Evolutionary conservation across 2,113 vertebrate species (phyloP), one percentile per base, ranked within the genome.

Genomic region (Xenotilapia longispinis): DNA sequence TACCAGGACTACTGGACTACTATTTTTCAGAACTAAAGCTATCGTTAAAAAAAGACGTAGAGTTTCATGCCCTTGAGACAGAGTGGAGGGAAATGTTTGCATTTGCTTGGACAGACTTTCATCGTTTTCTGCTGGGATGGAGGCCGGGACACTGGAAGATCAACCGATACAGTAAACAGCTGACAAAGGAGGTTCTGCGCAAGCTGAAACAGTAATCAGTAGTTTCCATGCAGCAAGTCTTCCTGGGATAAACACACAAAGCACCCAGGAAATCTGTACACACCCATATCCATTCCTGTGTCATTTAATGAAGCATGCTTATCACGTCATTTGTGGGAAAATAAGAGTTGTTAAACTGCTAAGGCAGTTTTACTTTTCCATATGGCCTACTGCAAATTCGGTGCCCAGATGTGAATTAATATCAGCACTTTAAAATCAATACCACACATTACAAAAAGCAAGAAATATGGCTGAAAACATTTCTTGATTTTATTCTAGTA

Each of bases 1-100:
- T 92, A 1, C 92, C 95, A 0, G 92, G 26, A 3, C 83, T 95
- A 3, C 51, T 96, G 86, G 95, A 96, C 49, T 92, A 92, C 33
- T 97, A 97, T 83, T 97, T 97, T 65, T 68, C 90, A 3, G 94
- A 96, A 54, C 14, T 97, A 23, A 94, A 89, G 75, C 47, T 7
- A 1, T 58, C 89, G 0, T 87, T 96, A 38, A 88, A 78, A 13
- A 42, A 84, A 51, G 88, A 93, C 1, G 81, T 94, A 84, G 90
- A 94, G 3, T 93, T 94, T 55, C 80, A 5, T 2, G 93, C 91
- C 14, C 87, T 97, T 21, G 95, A 96, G 89, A 83, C 40, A 9
- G 96, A 97, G 91, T 97, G 96, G 96, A 91, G 95, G 53, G 94
- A 93, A 19, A 94, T 96, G 95, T 97, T 96, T 85, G 92, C 92